phyloP scores from a whole-genome alignment of 2,797 vertebrate species.

The Anguilla obscura region DNA sequence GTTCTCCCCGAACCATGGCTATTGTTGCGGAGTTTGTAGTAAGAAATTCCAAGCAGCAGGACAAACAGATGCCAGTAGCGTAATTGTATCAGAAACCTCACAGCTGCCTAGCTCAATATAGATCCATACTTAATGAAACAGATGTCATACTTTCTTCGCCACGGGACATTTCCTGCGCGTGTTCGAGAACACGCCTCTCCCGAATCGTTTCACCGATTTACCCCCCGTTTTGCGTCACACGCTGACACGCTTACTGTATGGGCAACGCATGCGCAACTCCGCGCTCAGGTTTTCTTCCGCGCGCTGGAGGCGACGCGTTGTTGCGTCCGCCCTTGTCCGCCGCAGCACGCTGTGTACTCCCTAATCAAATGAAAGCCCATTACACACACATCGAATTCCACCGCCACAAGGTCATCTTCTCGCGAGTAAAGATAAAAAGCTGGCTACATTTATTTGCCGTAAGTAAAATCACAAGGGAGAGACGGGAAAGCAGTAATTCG shows the following conservation, averaged over 20 bases:
- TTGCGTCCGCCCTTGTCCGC: not conserved
- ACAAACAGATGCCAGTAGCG: constrained; percentile 3
- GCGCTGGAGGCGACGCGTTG: not conserved
- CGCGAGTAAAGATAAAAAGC: constrained; percentile 5
- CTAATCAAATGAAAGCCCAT: constrained; percentile 46
- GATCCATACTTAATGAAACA: constrained; percentile 60
- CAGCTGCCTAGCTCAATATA: constrained; percentile 54
- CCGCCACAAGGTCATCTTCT: constrained; percentile 39
- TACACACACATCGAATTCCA: constrained; percentile 31
- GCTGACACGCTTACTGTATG: not conserved
- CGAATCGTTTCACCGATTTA: not conserved
- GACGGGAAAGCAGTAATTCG: constrained; percentile 20
- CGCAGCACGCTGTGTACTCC: constrained; percentile 24
- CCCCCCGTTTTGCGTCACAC: not conserved
- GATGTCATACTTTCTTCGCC: constrained; percentile 36
- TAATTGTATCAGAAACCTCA: constrained; percentile 61
- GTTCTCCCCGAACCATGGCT: not conserved
- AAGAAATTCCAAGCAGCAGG: not conserved
- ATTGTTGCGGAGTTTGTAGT: not conserved
- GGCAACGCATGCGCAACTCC: not conserved
- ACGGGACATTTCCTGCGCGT: not conserved
- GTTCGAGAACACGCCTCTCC: not conserved
- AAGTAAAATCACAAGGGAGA: constrained; percentile 52
- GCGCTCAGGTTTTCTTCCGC: not conserved
- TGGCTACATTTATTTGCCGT: constrained; percentile 42